A percentile compares a stretch with the other conserved stretches of the same genome.
Conservation (phyloP, 2,797 vertebrate species). For the Danio aesculapii region DNA sequence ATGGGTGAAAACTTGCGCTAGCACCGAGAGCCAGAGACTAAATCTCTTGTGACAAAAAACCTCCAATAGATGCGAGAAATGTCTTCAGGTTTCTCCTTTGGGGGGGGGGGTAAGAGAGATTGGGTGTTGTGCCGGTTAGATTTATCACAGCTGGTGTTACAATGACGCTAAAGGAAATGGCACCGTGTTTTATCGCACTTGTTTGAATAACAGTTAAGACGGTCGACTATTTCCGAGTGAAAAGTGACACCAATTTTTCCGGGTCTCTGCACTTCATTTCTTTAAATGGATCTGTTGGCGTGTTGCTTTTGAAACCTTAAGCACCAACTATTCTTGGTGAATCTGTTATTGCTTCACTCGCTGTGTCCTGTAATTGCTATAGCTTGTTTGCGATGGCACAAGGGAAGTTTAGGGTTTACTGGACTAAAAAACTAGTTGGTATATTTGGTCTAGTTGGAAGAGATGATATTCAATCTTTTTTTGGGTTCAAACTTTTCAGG, state of each 20-base stretch:
- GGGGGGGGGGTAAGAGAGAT: slow-evolving; percentile 37
- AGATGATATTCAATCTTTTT: too few relatives aligned
- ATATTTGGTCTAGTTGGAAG: background rate
- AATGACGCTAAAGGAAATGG: slow-evolving; percentile 49
- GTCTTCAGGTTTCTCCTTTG: slow-evolving; percentile 40
- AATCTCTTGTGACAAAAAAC: slow-evolving; percentile 66
- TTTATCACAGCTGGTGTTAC: slow-evolving; percentile 50
- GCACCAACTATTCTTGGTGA: background rate
- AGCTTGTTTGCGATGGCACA: background rate
- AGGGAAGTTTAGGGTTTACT: background rate
- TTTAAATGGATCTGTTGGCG: slow-evolving; percentile 9
- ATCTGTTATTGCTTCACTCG: background rate
- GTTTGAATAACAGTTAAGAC: slow-evolving; percentile 48
- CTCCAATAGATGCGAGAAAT: slow-evolving; percentile 33
- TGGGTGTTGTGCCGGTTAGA: slow-evolving; percentile 17
- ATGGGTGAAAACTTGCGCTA: slow-evolving; percentile 67
- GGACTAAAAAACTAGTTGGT: background rate
- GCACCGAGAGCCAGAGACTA: slow-evolving; percentile 63
- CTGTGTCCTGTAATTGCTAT: background rate
- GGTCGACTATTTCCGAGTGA: slow-evolving; percentile 28
- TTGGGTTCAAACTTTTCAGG: too few relatives aligned
- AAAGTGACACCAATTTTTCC: slow-evolving; percentile 26
- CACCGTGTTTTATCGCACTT: slow-evolving; percentile 44
- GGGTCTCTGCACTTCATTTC: background rate
- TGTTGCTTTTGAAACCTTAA: slow-evolving; percentile 1